Evolutionary conservation across 2,113 vertebrate genomes (phyloP), one percentile per base, ranked within the genome.

Genomic region (Pteropus alecto): DNA sequence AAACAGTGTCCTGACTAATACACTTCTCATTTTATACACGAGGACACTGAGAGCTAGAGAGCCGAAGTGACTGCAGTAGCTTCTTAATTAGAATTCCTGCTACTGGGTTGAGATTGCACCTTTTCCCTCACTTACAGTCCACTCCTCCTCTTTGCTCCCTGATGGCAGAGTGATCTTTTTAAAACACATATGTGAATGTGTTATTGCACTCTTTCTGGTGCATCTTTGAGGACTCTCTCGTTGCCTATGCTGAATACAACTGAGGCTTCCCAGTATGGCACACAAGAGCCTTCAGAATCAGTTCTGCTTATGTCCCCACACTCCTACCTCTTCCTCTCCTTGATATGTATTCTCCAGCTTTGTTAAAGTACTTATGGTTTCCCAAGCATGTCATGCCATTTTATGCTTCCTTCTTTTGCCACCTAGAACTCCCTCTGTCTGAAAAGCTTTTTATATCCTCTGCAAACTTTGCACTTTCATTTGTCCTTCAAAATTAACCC

Each of bases 401-500:
- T 93, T 81, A 22, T 33, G 28, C 28, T 86, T 70, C 54, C 41
- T 94, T 73, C 68, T 73, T 90, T 68, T 41, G 60, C 46, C 21
- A 15, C 28, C 46, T 21, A 38, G 65, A 97, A 73, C 71, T 65
- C 46, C 65, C 14, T 85, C 58, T 65, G 28, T 82, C 78, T 46
- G 10, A 10, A 38, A 76, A 51, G 26, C 13, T 83, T 11, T 86
- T 83, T 68, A 46, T 18, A 43, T 68, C 43, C n/a, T 35, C 5
- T 76, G n/a, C 33, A 79, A 90, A 78, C 18, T 54, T 83, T 14
- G 41, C 56, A 18, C 51, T 35, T 65, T 90, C 77, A 78, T 93
- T 90, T 91, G 51, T 84, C 76, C 56, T 84, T 91, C 65, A 87
- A 71, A 92, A 92, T 87, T 61, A 79, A 79, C 19, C 46, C 30